Evolutionary conservation across 2,113 vertebrate genomes (phyloP).

Genomic region (Parus major): DNA sequence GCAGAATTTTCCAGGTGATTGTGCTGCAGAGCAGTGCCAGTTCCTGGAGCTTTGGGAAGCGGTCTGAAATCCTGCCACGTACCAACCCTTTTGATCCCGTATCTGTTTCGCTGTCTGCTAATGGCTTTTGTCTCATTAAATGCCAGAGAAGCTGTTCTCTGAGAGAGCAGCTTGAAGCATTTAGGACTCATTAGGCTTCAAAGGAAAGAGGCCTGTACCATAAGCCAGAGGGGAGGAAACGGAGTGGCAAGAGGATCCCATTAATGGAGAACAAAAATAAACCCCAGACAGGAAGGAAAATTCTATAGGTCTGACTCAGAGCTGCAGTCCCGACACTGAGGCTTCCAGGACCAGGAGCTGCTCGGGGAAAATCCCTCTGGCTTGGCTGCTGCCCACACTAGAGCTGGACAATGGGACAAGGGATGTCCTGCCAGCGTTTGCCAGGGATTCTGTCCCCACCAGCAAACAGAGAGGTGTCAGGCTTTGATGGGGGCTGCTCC

Average conservation of each 20-base stretch:
- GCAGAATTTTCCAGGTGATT: not conserved
- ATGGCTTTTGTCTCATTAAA: constrained; percentile 48
- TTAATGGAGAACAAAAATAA: constrained; percentile 61
- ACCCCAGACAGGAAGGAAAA: constrained; percentile 64
- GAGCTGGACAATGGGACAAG: not conserved
- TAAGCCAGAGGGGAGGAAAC: constrained; percentile 30
- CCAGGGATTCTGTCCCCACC: not conserved
- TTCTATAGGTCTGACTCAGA: constrained; percentile 62
- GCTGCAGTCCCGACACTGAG: not conserved
- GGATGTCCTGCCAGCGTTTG: not conserved
- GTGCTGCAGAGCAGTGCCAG: not conserved
- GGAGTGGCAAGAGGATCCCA: constrained; percentile 40
- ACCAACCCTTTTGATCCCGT: not conserved
- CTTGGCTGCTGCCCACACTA: not conserved
- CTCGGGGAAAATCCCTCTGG: not conserved
- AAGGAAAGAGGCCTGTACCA: constrained; percentile 14
- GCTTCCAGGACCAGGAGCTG: not conserved
- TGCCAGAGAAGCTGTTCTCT: not conserved
- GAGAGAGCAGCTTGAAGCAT: constrained; percentile 57
- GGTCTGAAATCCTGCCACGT: not conserved
- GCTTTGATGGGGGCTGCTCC: not conserved
- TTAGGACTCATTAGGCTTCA: constrained; percentile 64
- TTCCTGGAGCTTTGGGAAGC: not conserved
- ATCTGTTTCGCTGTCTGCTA: constrained; percentile 14
- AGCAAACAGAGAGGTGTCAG: not conserved